phyloP scores from a whole-genome alignment of 2,113 vertebrate species.

The Petrocephalus zakoni region DNA sequence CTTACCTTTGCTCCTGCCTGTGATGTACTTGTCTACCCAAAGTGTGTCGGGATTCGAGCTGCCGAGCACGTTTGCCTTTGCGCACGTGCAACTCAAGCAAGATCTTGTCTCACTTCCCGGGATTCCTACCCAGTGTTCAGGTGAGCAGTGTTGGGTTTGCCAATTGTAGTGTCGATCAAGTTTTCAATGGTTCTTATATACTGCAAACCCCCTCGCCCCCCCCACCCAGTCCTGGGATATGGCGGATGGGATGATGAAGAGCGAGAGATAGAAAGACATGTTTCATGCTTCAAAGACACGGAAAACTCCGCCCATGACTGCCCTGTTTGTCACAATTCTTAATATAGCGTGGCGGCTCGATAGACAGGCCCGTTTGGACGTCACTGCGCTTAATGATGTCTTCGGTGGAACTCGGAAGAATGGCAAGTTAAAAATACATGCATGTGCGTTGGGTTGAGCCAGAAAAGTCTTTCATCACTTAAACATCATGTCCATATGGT shows the following conservation, averaged over 20 bases:
- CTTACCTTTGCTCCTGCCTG: not conserved
- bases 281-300: conserved; percentile 18
- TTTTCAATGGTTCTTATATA: conserved; percentile 7
- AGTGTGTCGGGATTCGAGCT: not conserved
- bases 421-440: conserved; percentile 20
- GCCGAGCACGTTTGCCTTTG: not conserved
- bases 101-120: not conserved
- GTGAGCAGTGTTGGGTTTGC: not conserved
- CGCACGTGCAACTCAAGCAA: not conserved
- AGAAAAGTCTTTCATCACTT: conserved; percentile 5
- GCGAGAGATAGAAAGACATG: not conserved
- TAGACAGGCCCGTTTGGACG: conserved; percentile 29
- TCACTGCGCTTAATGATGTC: conserved; percentile 41
- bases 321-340: conserved; percentile 31
- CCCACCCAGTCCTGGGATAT: not conserved
- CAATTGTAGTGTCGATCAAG: not conserved
- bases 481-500: not conserved
- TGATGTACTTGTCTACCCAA: not conserved
- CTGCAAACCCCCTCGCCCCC: not conserved
- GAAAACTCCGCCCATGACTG: conserved; percentile 31
- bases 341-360: conserved; percentile 29
- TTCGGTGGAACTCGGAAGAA: conserved; percentile 18
- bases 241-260: conserved; percentile 8
- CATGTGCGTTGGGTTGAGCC: not conserved
- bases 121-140: not conserved